Conservation (phyloP, 2,888 invertebrate species). For the Melanargia galathea region DNA sequence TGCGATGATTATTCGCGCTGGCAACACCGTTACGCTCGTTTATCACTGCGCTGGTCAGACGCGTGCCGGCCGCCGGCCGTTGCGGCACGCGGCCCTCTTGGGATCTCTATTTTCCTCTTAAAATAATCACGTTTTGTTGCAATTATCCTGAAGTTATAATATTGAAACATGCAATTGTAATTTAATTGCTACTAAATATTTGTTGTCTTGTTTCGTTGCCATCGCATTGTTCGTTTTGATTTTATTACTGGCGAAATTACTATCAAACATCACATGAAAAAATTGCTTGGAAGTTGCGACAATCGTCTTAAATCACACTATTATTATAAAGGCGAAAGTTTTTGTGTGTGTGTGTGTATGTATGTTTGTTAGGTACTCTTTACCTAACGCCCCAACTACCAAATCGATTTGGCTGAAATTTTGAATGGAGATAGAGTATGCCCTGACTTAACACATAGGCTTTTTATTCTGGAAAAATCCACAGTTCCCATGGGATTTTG, state of each 20-base stretch:
- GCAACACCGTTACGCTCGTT: slow-evolving; percentile 70
- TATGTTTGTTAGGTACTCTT: too few relatives aligned
- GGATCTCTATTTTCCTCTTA: slow-evolving; percentile 39
- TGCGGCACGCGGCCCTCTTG: slow-evolving; percentile 45
- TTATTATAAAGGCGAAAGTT: too few relatives aligned
- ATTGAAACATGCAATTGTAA: slow-evolving; percentile 33
- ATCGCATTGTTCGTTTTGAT: background rate
- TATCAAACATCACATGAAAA: background rate
- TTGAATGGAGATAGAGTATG: too few relatives aligned
- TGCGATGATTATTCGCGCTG: slow-evolving; percentile 61
- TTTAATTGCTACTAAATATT: slow-evolving; percentile 12
- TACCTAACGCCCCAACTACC: too few relatives aligned
- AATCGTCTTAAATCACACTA: too few relatives aligned
- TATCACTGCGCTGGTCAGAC: slow-evolving; percentile 58
- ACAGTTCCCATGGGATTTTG: too few relatives aligned
- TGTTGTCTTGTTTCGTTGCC: slow-evolving; percentile 11
- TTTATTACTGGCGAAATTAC: too few relatives aligned
- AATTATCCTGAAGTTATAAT: slow-evolving; percentile 35
- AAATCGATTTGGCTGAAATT: too few relatives aligned
- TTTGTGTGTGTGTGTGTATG: too few relatives aligned
- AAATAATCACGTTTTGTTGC: slow-evolving; percentile 40
- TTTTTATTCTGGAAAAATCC: too few relatives aligned
- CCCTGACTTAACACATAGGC: too few relatives aligned
- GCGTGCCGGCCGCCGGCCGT: slow-evolving; percentile 52
- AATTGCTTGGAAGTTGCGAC: too few relatives aligned